Conservation (phyloP, 2,113 vertebrate genomes). For the Chroicocephalus ridibundus region DNA sequence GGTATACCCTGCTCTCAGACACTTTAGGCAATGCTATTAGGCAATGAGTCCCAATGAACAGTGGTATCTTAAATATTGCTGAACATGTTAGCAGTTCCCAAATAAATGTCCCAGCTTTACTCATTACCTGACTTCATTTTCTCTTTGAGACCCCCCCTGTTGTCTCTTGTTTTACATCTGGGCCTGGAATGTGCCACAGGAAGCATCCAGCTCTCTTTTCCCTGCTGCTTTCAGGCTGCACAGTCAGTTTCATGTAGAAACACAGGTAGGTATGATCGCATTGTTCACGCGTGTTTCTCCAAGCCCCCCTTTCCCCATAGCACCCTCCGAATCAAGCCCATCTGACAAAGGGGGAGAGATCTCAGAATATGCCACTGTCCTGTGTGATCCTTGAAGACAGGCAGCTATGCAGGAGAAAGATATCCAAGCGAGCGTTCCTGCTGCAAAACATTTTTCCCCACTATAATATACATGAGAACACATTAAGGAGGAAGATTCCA, state of each 20-base stretch:
- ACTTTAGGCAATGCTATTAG: neutral
- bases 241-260: neutral
- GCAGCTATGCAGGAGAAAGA: neutral
- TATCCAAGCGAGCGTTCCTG: neutral
- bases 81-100: neutral
- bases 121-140: neutral
- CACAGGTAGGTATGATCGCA: neutral
- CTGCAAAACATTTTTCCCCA: neutral
- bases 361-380: neutral
- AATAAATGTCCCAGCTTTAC: neutral
- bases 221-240: neutral
- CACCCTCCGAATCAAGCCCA: neutral
- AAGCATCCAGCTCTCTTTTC: neutral
- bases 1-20: neutral
- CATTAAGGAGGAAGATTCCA: neutral
- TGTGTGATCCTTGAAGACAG: neutral
- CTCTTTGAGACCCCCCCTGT: neutral
- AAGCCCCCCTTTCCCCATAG: neutral
- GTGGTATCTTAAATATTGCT: neutral
- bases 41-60: neutral
- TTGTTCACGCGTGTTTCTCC: fast-evolving
- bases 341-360: neutral
- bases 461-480: fast-evolving
- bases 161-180: neutral
- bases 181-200: fast-evolving